Percentiles rank a stretch among this genome's conserved stretches.
These are phyloP conservation scores for Heterocephalus glaber DNA, from an alignment of 2,113 vertebrate species.

Conservation along the genomic window DNA sequence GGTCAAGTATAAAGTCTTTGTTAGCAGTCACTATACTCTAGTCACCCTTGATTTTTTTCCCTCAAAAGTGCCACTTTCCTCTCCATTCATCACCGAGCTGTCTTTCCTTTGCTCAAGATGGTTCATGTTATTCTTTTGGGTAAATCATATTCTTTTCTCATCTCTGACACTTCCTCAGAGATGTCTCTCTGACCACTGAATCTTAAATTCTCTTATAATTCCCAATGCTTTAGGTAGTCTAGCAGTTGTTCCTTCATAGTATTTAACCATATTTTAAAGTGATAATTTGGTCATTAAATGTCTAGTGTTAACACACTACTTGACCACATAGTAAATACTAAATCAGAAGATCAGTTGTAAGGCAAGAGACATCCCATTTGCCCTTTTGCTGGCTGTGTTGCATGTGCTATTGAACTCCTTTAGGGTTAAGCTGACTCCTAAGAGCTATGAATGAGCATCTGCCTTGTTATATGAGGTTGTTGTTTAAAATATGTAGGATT, in stretches of 20 bases:
- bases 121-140: background rate
- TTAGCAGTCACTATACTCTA: background rate
- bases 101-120: background rate
- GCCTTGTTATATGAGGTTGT: background rate
- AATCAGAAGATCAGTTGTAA: background rate
- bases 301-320: background rate
- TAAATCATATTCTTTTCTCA: background rate
- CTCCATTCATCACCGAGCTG: background rate
- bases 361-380: background rate
- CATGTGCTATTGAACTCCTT: background rate
- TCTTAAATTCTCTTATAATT: background rate
- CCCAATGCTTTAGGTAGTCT: background rate
- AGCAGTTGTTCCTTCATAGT: background rate
- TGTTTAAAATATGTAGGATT: background rate
- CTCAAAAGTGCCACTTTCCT: background rate
- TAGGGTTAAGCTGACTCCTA: background rate
- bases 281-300: background rate
- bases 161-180: background rate
- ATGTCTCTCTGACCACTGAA: background rate
- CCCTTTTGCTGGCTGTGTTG: background rate
- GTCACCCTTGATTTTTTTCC: background rate
- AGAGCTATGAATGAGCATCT: background rate
- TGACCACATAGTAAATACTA: background rate
- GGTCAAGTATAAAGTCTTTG: background rate
- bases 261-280: slow-evolving; percentile 17